Evolutionary conservation across 2,888 invertebrate species (phyloP), one percentile per base, ranked within the genome.

Genomic region (Crepidodera aurea): DNA sequence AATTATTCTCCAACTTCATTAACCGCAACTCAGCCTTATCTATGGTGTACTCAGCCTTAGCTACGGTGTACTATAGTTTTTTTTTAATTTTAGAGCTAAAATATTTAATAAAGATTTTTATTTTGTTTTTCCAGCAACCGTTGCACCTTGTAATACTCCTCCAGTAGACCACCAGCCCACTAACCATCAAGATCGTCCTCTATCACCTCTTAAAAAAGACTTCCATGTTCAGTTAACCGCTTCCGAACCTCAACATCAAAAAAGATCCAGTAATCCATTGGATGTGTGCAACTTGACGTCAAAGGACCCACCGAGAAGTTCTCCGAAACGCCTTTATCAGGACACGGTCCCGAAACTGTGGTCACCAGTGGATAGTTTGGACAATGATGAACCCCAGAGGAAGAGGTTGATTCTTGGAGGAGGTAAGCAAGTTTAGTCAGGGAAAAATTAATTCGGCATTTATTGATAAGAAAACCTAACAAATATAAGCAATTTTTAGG

Each of bases 241-340:
- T 70, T 59, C 53, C 0, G 63, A 62, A n/a, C 40, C 48, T 4
- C 12, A 19, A 10, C 25, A 18, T 12, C 44, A 44, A 13, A 76
- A 79, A 79, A 75, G 85, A 81, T 77, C 86, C 68, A 86, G 83
- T 70, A 86, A 87, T 76, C 87, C 87, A n/a, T 77, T 87, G 58
- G 87, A 87, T 74, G 86, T 87, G 8, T 87, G 85, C 62, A 87
- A 87, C 79, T 80, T 87, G 69, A 87, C 87, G 22, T 84, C 87
- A 7, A 85, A 84, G 75, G 87, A 86, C 73, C 86, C 86, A 1
- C 86, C 86, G 37, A 53, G 42, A 15, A 66, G 62, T 58, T 62
- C 67, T 18, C 80, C 76, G 68, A 70, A 78, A 1, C 83, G 81
- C 64, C 76, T 79, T 1, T 81, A 82, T 61, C 71, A 71, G 29